Evolutionary conservation across 2,113 vertebrate genomes (phyloP).

Genomic region (Tragulus kanchil): DNA sequence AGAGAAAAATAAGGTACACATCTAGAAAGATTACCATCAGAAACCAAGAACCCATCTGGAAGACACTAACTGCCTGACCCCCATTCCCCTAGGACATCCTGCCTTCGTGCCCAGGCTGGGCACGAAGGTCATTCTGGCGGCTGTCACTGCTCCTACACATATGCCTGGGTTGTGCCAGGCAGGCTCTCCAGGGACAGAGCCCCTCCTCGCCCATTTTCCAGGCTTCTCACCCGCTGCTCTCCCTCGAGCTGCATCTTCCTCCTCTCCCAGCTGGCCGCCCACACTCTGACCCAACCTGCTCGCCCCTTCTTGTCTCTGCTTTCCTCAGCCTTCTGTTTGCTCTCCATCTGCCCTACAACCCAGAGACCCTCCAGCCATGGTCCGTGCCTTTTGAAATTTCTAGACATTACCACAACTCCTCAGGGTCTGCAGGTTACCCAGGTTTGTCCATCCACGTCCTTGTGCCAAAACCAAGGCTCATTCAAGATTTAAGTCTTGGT

Average conservation of each 20-base stretch:
- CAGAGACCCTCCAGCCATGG: background rate
- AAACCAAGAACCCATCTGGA: background rate
- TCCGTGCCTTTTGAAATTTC: background rate
- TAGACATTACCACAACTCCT: background rate
- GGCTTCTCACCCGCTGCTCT: background rate
- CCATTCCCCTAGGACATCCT: background rate
- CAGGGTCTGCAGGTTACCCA: background rate
- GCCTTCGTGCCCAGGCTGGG: background rate
- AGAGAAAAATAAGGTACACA: background rate
- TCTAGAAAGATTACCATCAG: background rate
- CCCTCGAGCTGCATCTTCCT: background rate
- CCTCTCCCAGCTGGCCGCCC: background rate
- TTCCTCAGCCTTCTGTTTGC: background rate
- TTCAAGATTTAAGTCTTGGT: background rate
- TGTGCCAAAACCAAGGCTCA: background rate
- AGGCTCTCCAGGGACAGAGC: background rate
- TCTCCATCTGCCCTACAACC: background rate
- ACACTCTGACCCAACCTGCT: too few species aligned
- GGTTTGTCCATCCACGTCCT: background rate
- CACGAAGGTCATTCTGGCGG: background rate
- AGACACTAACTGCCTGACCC: background rate
- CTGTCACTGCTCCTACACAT: background rate
- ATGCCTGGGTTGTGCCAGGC: rapidly evolving
- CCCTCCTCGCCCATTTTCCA: background rate
- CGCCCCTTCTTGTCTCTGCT: background rate